Evolutionary conservation across 2,113 vertebrate genomes (phyloP).

Genomic region (Monarcha castaneiventris): DNA sequence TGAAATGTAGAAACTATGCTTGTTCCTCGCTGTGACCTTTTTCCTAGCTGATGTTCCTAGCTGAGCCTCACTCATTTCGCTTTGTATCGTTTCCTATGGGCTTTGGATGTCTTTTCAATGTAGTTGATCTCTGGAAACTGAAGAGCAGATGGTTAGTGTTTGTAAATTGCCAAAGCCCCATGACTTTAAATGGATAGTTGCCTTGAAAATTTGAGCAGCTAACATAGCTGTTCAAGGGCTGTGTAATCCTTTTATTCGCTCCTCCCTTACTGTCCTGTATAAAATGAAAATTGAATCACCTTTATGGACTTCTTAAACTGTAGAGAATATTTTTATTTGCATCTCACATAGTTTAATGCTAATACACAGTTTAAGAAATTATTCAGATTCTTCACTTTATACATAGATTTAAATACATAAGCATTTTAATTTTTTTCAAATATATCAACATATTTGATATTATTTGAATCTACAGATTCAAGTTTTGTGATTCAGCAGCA

Average conservation of each 20-base stretch:
- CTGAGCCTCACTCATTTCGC: background rate
- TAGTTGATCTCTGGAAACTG: background rate
- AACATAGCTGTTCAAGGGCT: background rate
- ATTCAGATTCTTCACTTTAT: background rate
- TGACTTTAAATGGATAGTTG: slow-evolving; percentile 8
- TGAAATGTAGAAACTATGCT: background rate
- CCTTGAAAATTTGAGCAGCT: slow-evolving; percentile 4
- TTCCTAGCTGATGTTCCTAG: background rate
- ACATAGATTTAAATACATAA: background rate
- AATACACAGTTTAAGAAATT: background rate
- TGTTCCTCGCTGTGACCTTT: background rate
- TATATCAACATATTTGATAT: background rate
- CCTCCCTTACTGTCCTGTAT: background rate
- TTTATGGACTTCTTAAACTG: background rate
- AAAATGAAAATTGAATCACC: background rate
- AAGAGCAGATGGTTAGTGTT: slow-evolving; percentile 44
- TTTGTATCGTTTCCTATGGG: background rate
- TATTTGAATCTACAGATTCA: background rate
- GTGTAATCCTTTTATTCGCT: background rate
- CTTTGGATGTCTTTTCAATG: background rate
- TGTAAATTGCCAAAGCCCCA: slow-evolving; percentile 22
- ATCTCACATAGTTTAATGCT: background rate
- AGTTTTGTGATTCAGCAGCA: background rate
- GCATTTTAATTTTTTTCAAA: background rate
- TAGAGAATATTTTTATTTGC: background rate